Percentiles rank a stretch among this genome's conserved stretches.
Evolutionary conservation across 2,113 vertebrate genomes (phyloP).

Genomic region (Brachyistius frenatus): DNA sequence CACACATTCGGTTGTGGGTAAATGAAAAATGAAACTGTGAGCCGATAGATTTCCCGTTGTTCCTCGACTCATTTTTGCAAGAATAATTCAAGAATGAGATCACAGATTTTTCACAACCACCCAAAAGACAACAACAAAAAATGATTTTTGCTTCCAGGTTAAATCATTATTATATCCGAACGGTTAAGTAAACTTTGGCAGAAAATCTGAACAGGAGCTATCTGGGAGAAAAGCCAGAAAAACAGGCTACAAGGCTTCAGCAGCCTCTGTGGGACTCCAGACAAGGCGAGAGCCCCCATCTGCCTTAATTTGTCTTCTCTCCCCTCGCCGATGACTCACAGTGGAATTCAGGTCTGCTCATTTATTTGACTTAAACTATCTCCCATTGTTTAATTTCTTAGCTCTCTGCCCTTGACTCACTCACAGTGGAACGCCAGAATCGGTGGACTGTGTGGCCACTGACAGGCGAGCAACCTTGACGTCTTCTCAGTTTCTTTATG

Average conservation of each 20-base stretch:
- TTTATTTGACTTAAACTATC: constrained; percentile 52
- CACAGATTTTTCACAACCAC: background rate
- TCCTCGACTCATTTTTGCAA: background rate
- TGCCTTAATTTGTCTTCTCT: constrained; percentile 49
- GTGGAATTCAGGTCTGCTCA: constrained; percentile 34
- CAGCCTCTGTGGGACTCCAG: constrained; percentile 46
- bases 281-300: constrained; percentile 48
- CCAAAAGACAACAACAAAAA: background rate
- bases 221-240: constrained; percentile 51
- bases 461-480: constrained; percentile 37
- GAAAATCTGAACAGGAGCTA: constrained; percentile 31
- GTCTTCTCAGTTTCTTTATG: constrained; percentile 16
- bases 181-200: constrained; percentile 44
- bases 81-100: background rate
- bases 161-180: constrained; percentile 28
- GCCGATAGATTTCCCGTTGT: background rate
- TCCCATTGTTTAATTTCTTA: constrained; percentile 52
- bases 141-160: background rate
- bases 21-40: background rate
- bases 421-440: constrained; percentile 24
- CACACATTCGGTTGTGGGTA: background rate
- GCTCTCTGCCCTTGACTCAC: constrained; percentile 59
- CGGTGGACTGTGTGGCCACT: constrained; percentile 15
- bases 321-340: constrained; percentile 41
- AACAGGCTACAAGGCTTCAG: constrained; percentile 41